These are phyloP conservation scores for Myotis lucifugus DNA, from an alignment of 2,113 vertebrate genomes.

Conservation along the genomic window DNA sequence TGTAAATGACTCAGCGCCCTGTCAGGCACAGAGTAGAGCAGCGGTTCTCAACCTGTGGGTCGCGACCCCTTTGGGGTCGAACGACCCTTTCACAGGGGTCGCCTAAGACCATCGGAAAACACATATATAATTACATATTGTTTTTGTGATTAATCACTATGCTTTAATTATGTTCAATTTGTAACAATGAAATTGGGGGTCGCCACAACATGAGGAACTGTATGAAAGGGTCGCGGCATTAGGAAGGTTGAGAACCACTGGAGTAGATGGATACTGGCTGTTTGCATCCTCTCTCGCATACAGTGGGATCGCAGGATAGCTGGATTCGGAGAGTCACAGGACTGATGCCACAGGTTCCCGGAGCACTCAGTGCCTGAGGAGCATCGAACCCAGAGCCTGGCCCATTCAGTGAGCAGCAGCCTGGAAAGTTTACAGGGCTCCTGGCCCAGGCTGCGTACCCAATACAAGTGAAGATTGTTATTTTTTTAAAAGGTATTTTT, in stretches of 20 bases:
- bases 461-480: not conserved
- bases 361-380: accelerated
- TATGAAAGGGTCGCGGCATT: too few relatives aligned
- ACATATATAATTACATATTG: too few relatives aligned
- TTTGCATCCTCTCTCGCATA: not conserved
- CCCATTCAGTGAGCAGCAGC: not conserved
- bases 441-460: not conserved
- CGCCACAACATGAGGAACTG: too few relatives aligned
- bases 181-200: too few relatives aligned
- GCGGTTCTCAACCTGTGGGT: too few relatives aligned
- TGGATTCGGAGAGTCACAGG: not conserved
- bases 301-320: not conserved
- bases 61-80: too few relatives aligned
- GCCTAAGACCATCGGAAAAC: too few relatives aligned
- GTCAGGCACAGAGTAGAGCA: not conserved
- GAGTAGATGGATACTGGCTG: not conserved
- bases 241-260: too few relatives aligned
- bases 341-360: not conserved
- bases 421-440: not conserved
- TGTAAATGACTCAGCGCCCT: not conserved
- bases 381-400: not conserved
- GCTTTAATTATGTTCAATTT: too few relatives aligned
- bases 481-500: not conserved
- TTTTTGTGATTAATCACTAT: too few relatives aligned
- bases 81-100: too few relatives aligned